phyloP scores from a whole-genome alignment of 2,113 vertebrate genomes.

The Spea bombifrons region DNA sequence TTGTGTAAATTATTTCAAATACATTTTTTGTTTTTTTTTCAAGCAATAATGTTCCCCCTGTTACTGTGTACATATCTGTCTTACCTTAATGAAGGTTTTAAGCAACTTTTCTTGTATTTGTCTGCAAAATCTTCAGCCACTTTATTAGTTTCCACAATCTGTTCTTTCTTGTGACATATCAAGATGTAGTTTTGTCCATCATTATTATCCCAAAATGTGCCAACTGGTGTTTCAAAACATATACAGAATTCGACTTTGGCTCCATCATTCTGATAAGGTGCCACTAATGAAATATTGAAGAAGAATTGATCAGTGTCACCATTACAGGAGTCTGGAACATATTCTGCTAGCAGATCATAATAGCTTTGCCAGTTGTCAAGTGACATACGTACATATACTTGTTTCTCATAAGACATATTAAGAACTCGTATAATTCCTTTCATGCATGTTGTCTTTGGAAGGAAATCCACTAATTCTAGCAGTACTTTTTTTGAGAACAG shows the following conservation, averaged over 20 bases:
- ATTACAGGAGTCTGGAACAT: conserved; percentile 85
- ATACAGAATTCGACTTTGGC: conserved; percentile 86
- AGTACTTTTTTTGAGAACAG: conserved; percentile 76
- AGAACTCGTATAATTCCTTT: conserved; percentile 83
- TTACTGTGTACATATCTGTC: conserved; percentile 39
- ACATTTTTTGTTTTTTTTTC: no score
- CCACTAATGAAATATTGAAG: conserved; percentile 79
- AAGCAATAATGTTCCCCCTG: not conserved
- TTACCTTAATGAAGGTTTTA: conserved; percentile 82
- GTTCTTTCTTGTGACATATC: conserved; percentile 78
- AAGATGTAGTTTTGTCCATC: conserved; percentile 81
- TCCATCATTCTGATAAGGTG: conserved; percentile 76
- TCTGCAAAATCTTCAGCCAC: conserved; percentile 62
- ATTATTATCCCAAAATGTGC: conserved; percentile 92
- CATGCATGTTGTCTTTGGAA: conserved; percentile 74
- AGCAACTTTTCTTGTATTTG: conserved; percentile 83
- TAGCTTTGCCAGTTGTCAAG: conserved; percentile 81
- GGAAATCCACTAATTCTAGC: conserved; percentile 78
- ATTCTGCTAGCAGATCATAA: conserved; percentile 86
- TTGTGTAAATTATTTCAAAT: no score
- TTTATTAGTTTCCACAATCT: conserved; percentile 56
- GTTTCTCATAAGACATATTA: conserved; percentile 86
- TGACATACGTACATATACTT: conserved; percentile 78
- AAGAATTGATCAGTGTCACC: conserved; percentile 84
- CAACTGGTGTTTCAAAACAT: conserved; percentile 80